Percentiles rank a stretch among this genome's conserved stretches.
Evolutionary conservation across 2,888 invertebrate genomes (phyloP).

Genomic region (Pyrgus malvae): DNA sequence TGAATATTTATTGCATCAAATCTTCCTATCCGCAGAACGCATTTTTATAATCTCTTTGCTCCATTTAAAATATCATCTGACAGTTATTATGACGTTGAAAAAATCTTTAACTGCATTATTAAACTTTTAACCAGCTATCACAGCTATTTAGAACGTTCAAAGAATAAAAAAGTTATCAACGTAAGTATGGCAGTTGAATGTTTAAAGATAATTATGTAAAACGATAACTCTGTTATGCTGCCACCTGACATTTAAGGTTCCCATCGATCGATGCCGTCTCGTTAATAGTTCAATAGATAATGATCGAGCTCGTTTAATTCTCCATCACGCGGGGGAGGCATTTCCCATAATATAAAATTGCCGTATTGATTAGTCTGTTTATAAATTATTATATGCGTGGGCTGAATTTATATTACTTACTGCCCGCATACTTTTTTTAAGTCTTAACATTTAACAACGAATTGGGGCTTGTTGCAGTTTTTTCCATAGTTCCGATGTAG

Average conservation of each 20-base stretch:
- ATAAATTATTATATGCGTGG: conserved; percentile 8
- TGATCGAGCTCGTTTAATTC: conserved; percentile 18
- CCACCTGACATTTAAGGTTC: conserved; percentile 17
- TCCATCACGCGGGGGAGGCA: conserved; percentile 17
- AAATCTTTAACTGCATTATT: too few species aligned
- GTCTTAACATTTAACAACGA: conserved; percentile 13
- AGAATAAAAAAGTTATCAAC: not conserved
- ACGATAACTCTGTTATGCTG: not conserved
- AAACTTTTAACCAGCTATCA: too few species aligned
- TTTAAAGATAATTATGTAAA: not conserved
- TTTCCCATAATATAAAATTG: conserved; percentile 16
- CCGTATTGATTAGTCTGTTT: conserved; percentile 18
- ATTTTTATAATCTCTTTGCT: too few species aligned
- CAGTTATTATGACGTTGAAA: too few species aligned
- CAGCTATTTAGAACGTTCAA: too few species aligned
- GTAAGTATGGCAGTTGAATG: not conserved
- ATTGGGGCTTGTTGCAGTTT: conserved; percentile 15
- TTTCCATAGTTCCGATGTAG: conserved; percentile 31
- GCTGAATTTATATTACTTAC: not conserved
- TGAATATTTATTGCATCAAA: too few species aligned
- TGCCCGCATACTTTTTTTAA: conserved; percentile 6
- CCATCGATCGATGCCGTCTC: conserved; percentile 12
- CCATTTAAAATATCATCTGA: too few species aligned
- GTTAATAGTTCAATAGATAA: conserved; percentile 25
- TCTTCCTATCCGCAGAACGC: too few species aligned